Base-by-base conservation (phyloP, 2,113 vertebrate species). In the Astatoreochromis straeleni region DNA sequence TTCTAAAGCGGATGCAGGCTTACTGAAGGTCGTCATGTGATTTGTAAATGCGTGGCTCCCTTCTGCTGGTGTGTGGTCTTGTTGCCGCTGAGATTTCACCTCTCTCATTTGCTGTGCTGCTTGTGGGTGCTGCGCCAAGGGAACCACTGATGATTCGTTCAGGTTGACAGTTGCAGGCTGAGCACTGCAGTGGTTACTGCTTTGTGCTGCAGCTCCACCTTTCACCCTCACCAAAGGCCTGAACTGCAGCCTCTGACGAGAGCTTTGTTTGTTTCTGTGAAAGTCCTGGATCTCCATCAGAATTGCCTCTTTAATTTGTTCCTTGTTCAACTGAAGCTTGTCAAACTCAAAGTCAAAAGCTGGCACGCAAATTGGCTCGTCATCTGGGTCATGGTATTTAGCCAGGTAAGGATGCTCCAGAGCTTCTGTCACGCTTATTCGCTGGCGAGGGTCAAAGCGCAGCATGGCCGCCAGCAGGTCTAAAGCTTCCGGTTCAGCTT, bases 291-390 rank as follows among this genome's bases (percentile, higher is more conserved):
- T 99, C 93, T 99, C 98, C 0, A 97, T 96, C 92, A 98, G 94
- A 8, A 99, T 99, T 40, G 98, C 97, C 19, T 98, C 98, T 87
- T 98, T 98, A 88, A 99, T 98, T 93, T 98, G 97, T 54, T 99
- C 98, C 31, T 88, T 95, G 88, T 91, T 95, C 92, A 96, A 95
- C 2, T 92, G 92, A 24, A 96, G 96, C 0, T 97, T 97, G 81
- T 99, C 98, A 75, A 99, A 99, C 87, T 97, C 97, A 83, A 99
- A 99, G 90, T 99, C 97, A 60, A 99, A 99, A 11, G 98, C 98
- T 0, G 98, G 98, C 10, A 98, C 97, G 7, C 98, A 99, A 47
- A 97, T 96, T 3, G 98, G 98, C 90, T 99, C 98, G 0, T 99
- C 98, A 0, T 98, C 97, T 0, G 96, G 95, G 86, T 99, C 98